Percentiles rank a stretch among this genome's conserved stretches.
Evolutionary conservation across 2,113 vertebrate genomes (phyloP).

Genomic region (Callaeas wilsoni): DNA sequence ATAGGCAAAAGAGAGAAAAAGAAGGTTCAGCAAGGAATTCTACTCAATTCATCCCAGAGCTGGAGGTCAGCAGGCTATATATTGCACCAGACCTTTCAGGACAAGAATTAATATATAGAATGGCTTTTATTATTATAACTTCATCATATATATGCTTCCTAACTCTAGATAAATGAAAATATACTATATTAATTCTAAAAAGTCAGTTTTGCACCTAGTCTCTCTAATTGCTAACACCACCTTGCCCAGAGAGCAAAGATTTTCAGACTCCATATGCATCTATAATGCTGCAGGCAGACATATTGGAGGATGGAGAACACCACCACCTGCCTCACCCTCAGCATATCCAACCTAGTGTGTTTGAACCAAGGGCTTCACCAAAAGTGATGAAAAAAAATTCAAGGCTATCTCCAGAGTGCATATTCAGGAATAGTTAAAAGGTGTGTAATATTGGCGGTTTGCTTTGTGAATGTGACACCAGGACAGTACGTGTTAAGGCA

Average conservation of each 20-base stretch:
- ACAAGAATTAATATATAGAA: background rate
- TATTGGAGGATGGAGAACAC: background rate
- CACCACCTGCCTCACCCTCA: background rate
- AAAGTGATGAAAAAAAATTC: background rate
- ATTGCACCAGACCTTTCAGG: background rate
- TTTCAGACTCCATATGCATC: background rate
- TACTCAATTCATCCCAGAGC: background rate
- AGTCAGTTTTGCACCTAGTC: background rate
- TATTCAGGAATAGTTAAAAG: background rate
- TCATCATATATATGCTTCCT: background rate
- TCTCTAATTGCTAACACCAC: background rate
- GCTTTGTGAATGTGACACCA: background rate
- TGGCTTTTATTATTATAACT: background rate
- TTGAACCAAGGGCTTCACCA: background rate
- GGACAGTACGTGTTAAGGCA: background rate
- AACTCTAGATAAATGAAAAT: background rate
- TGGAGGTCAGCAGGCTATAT: background rate
- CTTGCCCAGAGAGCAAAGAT: background rate
- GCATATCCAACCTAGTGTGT: background rate
- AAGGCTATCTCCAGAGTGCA: background rate
- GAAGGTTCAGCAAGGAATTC: background rate
- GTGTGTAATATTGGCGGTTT: background rate
- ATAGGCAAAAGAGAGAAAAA: background rate
- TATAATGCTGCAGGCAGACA: background rate
- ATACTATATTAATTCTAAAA: background rate